Evolutionary conservation across 2,797 vertebrate species (phyloP).

Genomic region (Capromys pilorides): DNA sequence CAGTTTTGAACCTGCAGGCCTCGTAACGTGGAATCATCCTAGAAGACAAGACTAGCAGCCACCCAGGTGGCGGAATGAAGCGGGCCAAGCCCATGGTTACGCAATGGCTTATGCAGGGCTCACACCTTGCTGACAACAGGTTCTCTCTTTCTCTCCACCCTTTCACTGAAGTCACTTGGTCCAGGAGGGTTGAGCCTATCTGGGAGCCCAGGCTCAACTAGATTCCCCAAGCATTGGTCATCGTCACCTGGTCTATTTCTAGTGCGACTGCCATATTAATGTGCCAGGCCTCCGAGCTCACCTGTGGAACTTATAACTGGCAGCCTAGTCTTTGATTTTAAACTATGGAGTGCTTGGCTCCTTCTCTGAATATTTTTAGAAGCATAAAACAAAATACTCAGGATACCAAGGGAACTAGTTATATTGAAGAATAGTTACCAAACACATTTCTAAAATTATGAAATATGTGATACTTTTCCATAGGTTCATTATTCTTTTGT

Average conservation of each 20-base stretch:
- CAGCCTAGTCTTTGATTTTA: slow-evolving; percentile 38
- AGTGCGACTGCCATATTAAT: neutral
- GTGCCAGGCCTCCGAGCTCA: slow-evolving; percentile 25
- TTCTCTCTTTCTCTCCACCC: slow-evolving; percentile 38
- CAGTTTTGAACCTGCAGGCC: slow-evolving; percentile 50
- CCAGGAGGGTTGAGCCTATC: slow-evolving; percentile 5
- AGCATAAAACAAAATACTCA: neutral
- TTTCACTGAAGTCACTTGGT: slow-evolving; percentile 65
- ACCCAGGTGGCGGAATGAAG: slow-evolving; percentile 52
- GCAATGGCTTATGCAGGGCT: slow-evolving; percentile 58
- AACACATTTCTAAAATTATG: neutral
- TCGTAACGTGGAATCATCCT: slow-evolving; percentile 44
- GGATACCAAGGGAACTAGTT: neutral
- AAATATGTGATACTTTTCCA: neutral
- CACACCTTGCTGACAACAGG: slow-evolving; percentile 63
- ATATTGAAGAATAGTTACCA: neutral
- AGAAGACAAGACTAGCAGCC: neutral
- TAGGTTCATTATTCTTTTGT: neutral
- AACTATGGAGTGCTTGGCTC: neutral
- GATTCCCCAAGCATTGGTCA: slow-evolving; percentile 52
- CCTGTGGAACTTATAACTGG: neutral
- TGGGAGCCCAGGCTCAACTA: slow-evolving; percentile 50
- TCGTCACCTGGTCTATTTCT: slow-evolving; percentile 60
- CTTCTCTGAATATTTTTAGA: slow-evolving; percentile 44
- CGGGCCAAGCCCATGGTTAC: slow-evolving; percentile 18